Conservation (phyloP, 2,113 vertebrate species). For the Phainopepla nitens region DNA sequence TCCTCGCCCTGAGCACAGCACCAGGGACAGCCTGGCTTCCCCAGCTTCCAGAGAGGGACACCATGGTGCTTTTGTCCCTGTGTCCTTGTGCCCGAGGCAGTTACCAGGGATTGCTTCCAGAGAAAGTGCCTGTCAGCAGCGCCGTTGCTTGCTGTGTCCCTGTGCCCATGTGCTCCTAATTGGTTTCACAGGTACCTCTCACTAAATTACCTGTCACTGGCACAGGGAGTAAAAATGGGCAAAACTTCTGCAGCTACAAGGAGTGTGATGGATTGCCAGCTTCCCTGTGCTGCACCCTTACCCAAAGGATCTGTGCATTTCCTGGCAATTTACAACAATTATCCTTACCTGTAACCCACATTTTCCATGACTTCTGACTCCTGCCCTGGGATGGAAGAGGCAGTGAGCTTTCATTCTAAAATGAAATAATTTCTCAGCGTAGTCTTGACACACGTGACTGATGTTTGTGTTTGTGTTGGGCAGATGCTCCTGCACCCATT, state of each 20-base stretch:
- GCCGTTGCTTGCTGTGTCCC: background rate
- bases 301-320: background rate
- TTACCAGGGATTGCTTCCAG: background rate
- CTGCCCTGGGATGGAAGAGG: background rate
- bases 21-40: accelerated
- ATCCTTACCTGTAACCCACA: background rate
- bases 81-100: background rate
- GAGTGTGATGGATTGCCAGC: background rate
- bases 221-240: background rate
- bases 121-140: constrained; percentile 1
- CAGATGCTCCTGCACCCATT: accelerated
- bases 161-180: background rate
- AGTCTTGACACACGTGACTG: accelerated
- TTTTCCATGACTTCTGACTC: background rate
- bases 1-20: accelerated
- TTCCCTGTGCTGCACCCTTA: background rate
- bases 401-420: background rate
- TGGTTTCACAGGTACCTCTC: background rate
- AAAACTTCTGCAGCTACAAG: background rate
- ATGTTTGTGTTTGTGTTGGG: background rate
- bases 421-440: background rate
- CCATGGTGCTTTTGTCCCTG: background rate
- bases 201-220: background rate
- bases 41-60: accelerated
- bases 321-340: background rate